Evolutionary conservation across 1,140 invertebrate species (phyloP).

Genomic region (Listronotus oregonensis): DNA sequence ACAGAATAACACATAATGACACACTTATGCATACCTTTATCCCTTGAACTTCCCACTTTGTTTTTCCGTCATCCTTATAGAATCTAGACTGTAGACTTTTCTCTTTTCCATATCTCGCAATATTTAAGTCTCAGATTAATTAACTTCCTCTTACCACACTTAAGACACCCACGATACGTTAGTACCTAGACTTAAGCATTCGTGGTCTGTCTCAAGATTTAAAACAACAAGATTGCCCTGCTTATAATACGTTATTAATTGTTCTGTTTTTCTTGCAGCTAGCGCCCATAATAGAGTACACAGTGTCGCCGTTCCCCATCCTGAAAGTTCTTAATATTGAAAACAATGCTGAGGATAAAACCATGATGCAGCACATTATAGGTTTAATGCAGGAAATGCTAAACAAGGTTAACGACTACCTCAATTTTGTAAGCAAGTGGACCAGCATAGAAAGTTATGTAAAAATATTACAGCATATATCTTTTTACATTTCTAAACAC

Average conservation of each 20-base stretch:
- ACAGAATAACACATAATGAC: no score
- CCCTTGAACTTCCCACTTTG: no score
- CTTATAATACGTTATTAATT: background rate
- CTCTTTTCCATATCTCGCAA: no score
- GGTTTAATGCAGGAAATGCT: constrained; percentile 59
- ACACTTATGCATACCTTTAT: no score
- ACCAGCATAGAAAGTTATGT: constrained; percentile 42
- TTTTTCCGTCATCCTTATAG: no score
- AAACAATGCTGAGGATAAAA: constrained; percentile 53
- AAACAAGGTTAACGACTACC: constrained; percentile 55
- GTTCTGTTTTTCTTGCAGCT: constrained; percentile 49
- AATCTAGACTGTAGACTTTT: no score
- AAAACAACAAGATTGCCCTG: no score
- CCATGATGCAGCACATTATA: constrained; percentile 57
- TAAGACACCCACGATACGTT: no score
- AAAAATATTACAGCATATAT: constrained; percentile 57
- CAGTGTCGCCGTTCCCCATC: constrained; percentile 59
- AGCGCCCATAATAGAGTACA: constrained; percentile 59
- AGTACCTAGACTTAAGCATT: no score
- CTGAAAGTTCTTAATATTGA: constrained; percentile 57
- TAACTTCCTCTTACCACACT: no score
- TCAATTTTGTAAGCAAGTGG: constrained; percentile 52
- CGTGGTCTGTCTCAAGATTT: no score
- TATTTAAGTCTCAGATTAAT: no score
- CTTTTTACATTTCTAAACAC: constrained; percentile 59